A percentile compares a stretch with the other conserved stretches of the same genome.
These are phyloP conservation scores for Anhinga rufa DNA, from an alignment of 2,113 vertebrate species.

Conservation along the genomic window DNA sequence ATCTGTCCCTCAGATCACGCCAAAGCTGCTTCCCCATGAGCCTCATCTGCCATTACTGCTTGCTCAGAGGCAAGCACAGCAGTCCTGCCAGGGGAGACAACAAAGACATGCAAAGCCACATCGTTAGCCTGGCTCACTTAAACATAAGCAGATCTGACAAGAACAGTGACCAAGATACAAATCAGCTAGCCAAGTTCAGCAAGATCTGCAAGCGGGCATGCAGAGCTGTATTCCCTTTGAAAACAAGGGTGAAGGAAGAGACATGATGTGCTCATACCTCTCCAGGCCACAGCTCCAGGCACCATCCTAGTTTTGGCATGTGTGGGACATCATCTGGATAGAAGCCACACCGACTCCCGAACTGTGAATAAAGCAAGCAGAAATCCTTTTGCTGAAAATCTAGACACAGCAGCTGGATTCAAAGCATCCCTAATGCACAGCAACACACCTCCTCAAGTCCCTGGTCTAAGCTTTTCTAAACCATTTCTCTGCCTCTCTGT, in stretches of 20 bases:
- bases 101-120: background rate
- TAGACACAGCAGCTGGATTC: background rate
- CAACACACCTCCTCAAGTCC: background rate
- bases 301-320: background rate
- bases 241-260: background rate
- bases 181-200: background rate
- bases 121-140: background rate
- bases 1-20: background rate
- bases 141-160: background rate
- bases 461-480: background rate
- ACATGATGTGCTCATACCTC: background rate
- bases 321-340: background rate
- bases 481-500: background rate
- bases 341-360: rapidly evolving
- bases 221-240: background rate
- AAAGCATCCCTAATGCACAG: background rate
- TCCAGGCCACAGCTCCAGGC: background rate
- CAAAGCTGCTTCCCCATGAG: background rate
- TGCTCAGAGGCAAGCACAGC: background rate
- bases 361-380: background rate
- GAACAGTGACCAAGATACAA: background rate
- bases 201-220: rapidly evolving
- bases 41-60: background rate
- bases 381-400: background rate
- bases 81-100: background rate